A percentile compares a stretch with the other conserved stretches of the same genome.
These are phyloP conservation scores for Poecilia velifera DNA, from an alignment of 2,797 vertebrate species.

Conservation along the genomic window DNA sequence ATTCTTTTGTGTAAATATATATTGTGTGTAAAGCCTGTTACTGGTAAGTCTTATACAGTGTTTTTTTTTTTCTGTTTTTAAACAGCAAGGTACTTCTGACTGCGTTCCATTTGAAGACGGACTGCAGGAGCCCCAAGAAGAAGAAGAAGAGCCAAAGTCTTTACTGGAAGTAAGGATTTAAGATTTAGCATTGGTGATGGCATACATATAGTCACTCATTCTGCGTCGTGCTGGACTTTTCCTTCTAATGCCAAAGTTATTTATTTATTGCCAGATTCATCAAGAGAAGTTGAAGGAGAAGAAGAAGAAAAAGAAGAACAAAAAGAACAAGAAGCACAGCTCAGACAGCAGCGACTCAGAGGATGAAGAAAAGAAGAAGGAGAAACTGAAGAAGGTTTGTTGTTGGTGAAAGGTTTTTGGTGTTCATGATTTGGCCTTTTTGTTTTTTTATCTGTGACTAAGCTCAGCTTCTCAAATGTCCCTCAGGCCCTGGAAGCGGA, in stretches of 20 bases:
- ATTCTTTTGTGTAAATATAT: conserved; percentile 7
- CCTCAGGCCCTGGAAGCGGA: conserved; percentile 92
- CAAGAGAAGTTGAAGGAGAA: conserved; percentile 91
- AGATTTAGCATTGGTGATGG: not conserved
- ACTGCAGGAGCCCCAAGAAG: conserved; percentile 68
- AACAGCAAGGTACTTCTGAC: conserved; percentile 66
- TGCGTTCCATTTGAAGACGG: conserved; percentile 82
- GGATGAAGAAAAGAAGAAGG: conserved; percentile 91
- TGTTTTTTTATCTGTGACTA: not conserved
- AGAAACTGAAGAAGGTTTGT: conserved; percentile 93
- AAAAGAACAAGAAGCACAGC: conserved; percentile 87
- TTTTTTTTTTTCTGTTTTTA: not conserved
- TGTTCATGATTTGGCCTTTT: not conserved
- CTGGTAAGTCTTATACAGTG: not conserved
- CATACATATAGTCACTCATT: not conserved
- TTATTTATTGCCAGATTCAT: conserved; percentile 84
- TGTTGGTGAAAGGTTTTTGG: not conserved
- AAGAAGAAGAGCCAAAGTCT: conserved; percentile 84
- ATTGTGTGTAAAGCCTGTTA: not conserved
- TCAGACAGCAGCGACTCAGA: conserved; percentile 93
- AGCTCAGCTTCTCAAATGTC: not conserved
- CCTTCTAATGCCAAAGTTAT: not conserved
- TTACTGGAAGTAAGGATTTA: conserved; percentile 87
- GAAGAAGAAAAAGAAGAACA: conserved; percentile 93
- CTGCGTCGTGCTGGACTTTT: not conserved